Percentiles rank a stretch among this genome's conserved stretches.
Evolutionary conservation across 1,140 invertebrate species (phyloP).

Genomic region (Hirudo medicinalis): DNA sequence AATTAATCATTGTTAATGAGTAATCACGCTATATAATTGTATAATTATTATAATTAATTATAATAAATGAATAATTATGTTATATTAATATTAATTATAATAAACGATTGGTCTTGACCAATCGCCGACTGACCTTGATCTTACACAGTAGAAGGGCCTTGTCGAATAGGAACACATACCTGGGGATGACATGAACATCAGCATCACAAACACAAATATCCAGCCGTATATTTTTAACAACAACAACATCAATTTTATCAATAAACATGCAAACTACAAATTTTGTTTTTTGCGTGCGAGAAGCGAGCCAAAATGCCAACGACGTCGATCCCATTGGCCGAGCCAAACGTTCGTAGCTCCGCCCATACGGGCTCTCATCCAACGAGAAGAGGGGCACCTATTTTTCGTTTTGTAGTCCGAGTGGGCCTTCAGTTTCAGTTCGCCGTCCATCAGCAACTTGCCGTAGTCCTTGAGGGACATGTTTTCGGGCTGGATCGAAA

Average conservation of each 20-base stretch:
- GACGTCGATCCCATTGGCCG: no score
- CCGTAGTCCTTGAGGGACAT: conserved; percentile 74
- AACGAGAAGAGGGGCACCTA: conserved; percentile 36
- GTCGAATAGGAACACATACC: conserved; percentile 91
- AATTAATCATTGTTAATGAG: not conserved
- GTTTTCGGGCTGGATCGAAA: conserved; percentile 49
- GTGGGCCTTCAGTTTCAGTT: conserved; percentile 79
- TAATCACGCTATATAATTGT: no score
- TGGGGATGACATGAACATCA: conserved; percentile 27
- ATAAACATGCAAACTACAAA: no score
- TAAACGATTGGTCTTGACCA: no score
- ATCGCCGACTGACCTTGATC: conserved; percentile 51
- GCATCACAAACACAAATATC: no score
- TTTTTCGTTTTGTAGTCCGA: conserved; percentile 67
- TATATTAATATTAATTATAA: no score
- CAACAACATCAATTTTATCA: no score
- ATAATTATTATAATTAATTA: not conserved
- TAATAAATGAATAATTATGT: not conserved
- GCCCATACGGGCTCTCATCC: no score
- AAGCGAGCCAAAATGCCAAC: no score
- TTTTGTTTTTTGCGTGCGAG: no score
- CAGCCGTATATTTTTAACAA: no score
- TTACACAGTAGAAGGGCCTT: conserved; percentile 91
- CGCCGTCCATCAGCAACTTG: conserved; percentile 74
- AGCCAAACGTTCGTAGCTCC: no score